phyloP scores from a whole-genome alignment of 2,797 vertebrate genomes.

The Leptatherina wallacei region DNA sequence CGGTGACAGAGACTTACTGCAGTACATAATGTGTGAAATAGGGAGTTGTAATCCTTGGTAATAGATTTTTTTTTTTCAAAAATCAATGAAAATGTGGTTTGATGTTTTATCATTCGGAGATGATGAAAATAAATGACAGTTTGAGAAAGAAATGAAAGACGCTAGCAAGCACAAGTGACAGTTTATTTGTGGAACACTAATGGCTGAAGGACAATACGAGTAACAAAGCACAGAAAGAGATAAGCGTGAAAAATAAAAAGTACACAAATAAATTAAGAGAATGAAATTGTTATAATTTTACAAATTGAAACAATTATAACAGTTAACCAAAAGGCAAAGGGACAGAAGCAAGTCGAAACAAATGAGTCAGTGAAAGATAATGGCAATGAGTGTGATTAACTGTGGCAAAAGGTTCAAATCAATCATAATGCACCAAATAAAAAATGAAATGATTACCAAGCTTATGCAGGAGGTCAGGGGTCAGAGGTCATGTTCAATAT shows the following conservation, averaged over 20 bases:
- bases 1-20: constrained; percentile 63
- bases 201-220: constrained; percentile 60
- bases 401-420: constrained; percentile 79
- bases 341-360: constrained; percentile 30
- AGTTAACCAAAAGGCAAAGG: constrained; percentile 15
- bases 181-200: constrained; percentile 59
- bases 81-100: constrained; percentile 63
- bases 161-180: constrained; percentile 58
- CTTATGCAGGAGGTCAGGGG: constrained; percentile 98
- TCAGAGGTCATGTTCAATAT: constrained; percentile 99
- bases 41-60: constrained; percentile 65
- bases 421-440: constrained; percentile 89
- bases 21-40: constrained; percentile 57
- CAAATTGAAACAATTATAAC: constrained; percentile 40
- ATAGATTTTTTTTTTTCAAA: constrained; percentile 43
- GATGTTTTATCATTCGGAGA: constrained; percentile 65
- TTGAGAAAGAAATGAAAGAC: constrained; percentile 58
- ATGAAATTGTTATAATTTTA: constrained; percentile 50
- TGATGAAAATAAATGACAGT: constrained; percentile 68
- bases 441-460: constrained; percentile 99
- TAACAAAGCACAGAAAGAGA: constrained; percentile 50
- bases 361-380: constrained; percentile 41
- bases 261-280: constrained; percentile 50
- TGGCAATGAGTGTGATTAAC: constrained; percentile 54
- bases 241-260: constrained; percentile 41